phyloP scores from a whole-genome alignment of 2,113 vertebrate genomes.

The Microtus richardsoni region DNA sequence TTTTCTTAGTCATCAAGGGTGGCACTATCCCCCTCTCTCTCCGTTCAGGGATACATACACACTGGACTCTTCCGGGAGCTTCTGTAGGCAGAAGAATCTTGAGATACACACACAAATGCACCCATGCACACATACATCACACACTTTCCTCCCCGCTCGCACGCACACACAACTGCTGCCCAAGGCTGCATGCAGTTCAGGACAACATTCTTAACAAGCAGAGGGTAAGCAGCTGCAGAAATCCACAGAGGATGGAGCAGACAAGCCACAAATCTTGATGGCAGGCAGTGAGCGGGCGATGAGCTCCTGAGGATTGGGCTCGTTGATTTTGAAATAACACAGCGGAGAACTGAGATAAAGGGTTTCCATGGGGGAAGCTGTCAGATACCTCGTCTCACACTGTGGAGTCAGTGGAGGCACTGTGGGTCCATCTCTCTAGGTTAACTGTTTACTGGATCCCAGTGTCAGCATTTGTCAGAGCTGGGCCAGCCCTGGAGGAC shows the following conservation, averaged over 20 bases:
- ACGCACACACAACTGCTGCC: background rate
- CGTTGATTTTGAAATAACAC: constrained; percentile 79
- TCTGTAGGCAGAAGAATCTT: background rate
- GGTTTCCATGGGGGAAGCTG: constrained; percentile 45
- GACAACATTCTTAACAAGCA: constrained; percentile 58
- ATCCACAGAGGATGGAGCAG: constrained; percentile 40
- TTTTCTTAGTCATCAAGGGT: background rate
- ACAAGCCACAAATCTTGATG: constrained; percentile 66
- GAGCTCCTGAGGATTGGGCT: constrained; percentile 64
- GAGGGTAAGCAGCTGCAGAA: background rate
- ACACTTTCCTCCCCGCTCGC: background rate
- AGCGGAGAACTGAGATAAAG: constrained; percentile 69
- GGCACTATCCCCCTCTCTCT: background rate
- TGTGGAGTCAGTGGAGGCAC: background rate
- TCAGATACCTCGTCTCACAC: background rate
- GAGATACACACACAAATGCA: background rate
- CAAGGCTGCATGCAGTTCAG: background rate
- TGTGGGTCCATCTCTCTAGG: background rate
- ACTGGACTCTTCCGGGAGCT: background rate
- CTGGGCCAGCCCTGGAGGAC: background rate
- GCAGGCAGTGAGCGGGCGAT: constrained; percentile 15
- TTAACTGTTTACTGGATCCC: background rate
- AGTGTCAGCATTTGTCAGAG: background rate
- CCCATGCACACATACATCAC: background rate
- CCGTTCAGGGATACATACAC: background rate